Percentiles rank a stretch among this genome's conserved stretches.
Evolutionary conservation across 2,113 vertebrate genomes (phyloP).

Genomic region (Egretta garzetta): DNA sequence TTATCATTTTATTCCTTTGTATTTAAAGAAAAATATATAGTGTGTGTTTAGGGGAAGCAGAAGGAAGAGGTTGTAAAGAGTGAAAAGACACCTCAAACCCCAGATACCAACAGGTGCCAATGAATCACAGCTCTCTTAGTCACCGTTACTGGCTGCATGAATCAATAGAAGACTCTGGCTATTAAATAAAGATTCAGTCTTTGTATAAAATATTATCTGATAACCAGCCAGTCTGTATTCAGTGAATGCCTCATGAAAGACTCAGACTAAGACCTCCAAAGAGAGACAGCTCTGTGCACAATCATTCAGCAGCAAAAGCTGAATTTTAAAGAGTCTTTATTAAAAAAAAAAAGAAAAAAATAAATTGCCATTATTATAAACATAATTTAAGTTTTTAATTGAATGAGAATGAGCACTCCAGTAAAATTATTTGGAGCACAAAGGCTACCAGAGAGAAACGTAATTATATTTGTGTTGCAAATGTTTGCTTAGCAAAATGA

Average conservation of each 20-base stretch:
- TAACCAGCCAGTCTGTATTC: background rate
- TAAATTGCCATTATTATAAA: background rate
- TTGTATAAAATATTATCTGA: constrained; percentile 23
- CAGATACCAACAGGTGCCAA: background rate
- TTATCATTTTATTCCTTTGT: background rate
- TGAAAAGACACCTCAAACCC: background rate
- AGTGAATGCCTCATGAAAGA: background rate
- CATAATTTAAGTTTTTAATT: background rate
- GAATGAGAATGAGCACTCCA: background rate
- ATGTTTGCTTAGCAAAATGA: constrained; percentile 25
- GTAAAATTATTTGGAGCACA: background rate
- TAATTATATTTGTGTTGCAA: constrained; percentile 7
- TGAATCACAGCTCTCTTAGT: constrained; percentile 58
- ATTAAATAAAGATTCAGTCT: constrained; percentile 19
- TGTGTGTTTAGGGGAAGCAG: background rate
- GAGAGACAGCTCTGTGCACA: background rate
- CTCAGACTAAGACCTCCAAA: background rate
- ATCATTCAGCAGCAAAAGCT: background rate
- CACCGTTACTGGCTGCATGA: background rate
- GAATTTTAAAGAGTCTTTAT: background rate
- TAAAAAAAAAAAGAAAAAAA: background rate
- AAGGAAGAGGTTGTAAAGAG: background rate
- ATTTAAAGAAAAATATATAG: background rate
- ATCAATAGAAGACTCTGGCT: constrained; percentile 20
- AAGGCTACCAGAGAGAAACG: background rate